Conservation (phyloP, 2,888 invertebrate species). For the Nymphalis c-album region DNA sequence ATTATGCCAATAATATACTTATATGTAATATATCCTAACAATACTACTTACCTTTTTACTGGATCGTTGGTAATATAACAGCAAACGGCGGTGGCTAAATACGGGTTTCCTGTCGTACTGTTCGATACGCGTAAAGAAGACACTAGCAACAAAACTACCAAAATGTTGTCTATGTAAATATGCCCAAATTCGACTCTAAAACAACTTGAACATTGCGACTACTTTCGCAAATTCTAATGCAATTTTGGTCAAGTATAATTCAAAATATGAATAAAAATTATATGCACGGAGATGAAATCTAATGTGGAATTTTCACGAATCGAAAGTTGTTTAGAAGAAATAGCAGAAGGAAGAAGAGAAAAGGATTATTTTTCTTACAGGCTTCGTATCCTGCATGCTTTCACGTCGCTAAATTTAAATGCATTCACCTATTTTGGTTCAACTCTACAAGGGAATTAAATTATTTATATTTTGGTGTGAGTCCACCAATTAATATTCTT, state of each 20-base stretch:
- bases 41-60: constrained; percentile 34
- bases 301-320: constrained; percentile 79
- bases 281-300: constrained; percentile 73
- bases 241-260: constrained; percentile 76
- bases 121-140: constrained; percentile 70
- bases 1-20: constrained; percentile 20
- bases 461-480: constrained; percentile 22
- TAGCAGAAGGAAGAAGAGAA: constrained; percentile 48
- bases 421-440: constrained; percentile 58
- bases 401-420: constrained; percentile 54
- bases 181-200: constrained; percentile 75
- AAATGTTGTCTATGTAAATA: constrained; percentile 65
- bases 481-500: constrained; percentile 25
- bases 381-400: constrained; percentile 69
- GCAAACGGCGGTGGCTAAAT: constrained; percentile 36
- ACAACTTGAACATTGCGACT: constrained; percentile 76
- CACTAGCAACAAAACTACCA: constrained; percentile 77
- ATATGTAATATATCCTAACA: constrained; percentile 21
- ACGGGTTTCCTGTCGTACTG: constrained; percentile 61
- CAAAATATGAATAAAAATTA: constrained; percentile 73
- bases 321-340: constrained; percentile 62
- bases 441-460: constrained; percentile 45
- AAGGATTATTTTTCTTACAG: constrained; percentile 44
- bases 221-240: constrained; percentile 78
- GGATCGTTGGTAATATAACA: constrained; percentile 22